A percentile compares a stretch with the other conserved stretches of the same genome.
Conservation (phyloP, 2,797 vertebrate genomes). For the Smutsia gigantea region DNA sequence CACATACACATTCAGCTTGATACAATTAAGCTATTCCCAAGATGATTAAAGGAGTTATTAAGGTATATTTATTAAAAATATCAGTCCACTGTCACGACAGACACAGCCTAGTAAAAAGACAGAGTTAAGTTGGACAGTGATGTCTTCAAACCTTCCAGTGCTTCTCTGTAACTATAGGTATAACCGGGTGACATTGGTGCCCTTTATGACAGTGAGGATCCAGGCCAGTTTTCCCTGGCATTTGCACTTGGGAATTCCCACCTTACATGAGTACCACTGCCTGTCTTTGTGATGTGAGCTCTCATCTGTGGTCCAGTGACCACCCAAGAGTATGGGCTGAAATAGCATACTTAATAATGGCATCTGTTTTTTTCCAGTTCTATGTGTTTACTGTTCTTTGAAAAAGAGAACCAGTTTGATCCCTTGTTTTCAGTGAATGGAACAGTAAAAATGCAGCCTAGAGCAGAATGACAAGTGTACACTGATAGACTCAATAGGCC, state of each 20-base stretch:
- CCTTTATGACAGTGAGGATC: neutral
- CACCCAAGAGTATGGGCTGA: neutral
- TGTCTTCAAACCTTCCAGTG: neutral
- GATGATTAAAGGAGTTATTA: neutral
- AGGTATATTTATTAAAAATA: neutral
- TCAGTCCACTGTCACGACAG: neutral
- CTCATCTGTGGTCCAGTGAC: neutral
- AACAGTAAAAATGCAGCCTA: neutral
- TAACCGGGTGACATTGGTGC: neutral
- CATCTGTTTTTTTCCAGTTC: neutral
- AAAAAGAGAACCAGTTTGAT: neutral
- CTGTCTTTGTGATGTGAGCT: neutral
- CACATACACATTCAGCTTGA: neutral
- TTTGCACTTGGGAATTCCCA: neutral
- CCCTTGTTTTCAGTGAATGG: neutral
- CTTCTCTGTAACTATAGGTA: neutral
- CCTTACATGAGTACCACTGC: neutral
- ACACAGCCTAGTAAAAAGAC: neutral
- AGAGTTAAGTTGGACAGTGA: neutral
- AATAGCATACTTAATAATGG: neutral
- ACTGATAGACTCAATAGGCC: neutral
- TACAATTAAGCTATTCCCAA: neutral
- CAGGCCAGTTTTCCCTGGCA: neutral
- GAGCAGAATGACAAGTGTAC: neutral
- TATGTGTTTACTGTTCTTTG: neutral